Percentiles rank a stretch among this genome's conserved stretches.
Evolutionary conservation across 2,797 vertebrate species (phyloP).

Genomic region (Sebastes itinus): DNA sequence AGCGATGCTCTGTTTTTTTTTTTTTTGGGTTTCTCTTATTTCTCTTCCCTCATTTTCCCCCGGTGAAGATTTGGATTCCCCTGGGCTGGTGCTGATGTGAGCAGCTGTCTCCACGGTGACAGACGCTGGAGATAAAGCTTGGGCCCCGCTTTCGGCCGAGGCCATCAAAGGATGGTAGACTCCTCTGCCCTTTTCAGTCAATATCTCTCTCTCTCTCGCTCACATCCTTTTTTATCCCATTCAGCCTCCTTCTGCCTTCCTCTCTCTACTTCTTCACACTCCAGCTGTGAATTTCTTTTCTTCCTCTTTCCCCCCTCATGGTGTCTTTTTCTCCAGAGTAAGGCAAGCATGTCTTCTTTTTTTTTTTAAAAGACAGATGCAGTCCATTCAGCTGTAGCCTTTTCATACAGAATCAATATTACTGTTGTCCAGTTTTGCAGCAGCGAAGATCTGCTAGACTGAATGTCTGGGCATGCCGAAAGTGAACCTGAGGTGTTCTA

Average conservation of each 20-base stretch:
- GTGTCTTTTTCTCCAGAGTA: constrained; percentile 23
- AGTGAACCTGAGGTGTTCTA: constrained; percentile 19
- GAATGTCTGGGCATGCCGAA: constrained; percentile 7
- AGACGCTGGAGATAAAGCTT: constrained; percentile 76
- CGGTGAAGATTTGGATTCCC: constrained; percentile 66
- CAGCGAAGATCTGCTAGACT: not conserved
- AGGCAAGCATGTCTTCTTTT: constrained; percentile 17
- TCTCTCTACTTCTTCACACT: constrained; percentile 24
- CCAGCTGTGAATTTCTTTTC: constrained; percentile 51
- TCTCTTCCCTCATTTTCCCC: constrained; percentile 37
- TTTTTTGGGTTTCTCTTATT: constrained; percentile 37
- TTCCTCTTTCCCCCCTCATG: not conserved
- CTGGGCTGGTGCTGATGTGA: constrained; percentile 76
- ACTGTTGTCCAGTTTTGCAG: constrained; percentile 26
- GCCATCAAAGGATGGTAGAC: constrained; percentile 73
- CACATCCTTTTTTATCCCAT: not conserved
- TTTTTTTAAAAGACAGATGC: not conserved
- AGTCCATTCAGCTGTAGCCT: constrained; percentile 43
- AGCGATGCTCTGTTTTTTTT: constrained; percentile 41
- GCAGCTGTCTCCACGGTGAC: constrained; percentile 82
- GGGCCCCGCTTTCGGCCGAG: constrained; percentile 45
- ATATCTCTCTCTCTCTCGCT: constrained; percentile 18
- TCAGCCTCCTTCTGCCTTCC: constrained; percentile 30
- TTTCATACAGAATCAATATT: constrained; percentile 58
- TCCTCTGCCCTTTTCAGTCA: constrained; percentile 54